Percentiles rank a stretch among this genome's conserved stretches.
Evolutionary conservation across 2,113 vertebrate species (phyloP).

Genomic region (Lucifuga dentata): DNA sequence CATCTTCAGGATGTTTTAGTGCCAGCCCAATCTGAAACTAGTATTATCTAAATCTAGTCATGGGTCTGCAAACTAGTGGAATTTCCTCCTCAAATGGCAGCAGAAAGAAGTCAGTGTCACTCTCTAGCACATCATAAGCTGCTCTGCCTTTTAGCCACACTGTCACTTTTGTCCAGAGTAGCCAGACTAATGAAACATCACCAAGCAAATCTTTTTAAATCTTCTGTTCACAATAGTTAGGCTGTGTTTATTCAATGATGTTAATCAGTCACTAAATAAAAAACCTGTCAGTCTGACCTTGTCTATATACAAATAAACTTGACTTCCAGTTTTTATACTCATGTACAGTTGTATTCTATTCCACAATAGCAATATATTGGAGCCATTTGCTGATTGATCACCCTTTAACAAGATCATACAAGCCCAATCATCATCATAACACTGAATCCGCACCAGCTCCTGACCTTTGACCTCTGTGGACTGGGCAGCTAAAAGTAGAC

Average conservation of each 20-base stretch:
- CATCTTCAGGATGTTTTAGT: neutral
- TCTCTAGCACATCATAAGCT: neutral
- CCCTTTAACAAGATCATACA: too few relatives aligned
- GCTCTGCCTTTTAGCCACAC: neutral
- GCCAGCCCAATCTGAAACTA: slow-evolving; percentile 2
- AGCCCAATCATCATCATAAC: too few relatives aligned
- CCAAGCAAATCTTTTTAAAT: slow-evolving; percentile 15
- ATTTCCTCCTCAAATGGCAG: slow-evolving; percentile 1
- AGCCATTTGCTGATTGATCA: too few relatives aligned
- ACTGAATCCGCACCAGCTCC: too few relatives aligned
- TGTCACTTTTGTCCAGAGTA: neutral
- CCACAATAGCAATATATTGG: too few relatives aligned
- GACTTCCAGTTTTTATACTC: too few relatives aligned
- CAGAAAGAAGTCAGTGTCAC: neutral
- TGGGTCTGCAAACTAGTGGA: neutral
- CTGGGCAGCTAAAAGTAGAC: too few relatives aligned
- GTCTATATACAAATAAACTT: too few relatives aligned
- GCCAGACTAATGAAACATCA: neutral
- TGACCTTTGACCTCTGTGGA: too few relatives aligned
- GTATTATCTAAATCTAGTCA: too few relatives aligned
- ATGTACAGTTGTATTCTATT: too few relatives aligned
- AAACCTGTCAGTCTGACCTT: slow-evolving; percentile 26
- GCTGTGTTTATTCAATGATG: slow-evolving; percentile 45
- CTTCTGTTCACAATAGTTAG: slow-evolving; percentile 30
- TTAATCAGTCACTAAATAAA: slow-evolving; percentile 69